Conservation (phyloP, 1,140 invertebrate genomes). For the Ceratosolen fusciceps region DNA sequence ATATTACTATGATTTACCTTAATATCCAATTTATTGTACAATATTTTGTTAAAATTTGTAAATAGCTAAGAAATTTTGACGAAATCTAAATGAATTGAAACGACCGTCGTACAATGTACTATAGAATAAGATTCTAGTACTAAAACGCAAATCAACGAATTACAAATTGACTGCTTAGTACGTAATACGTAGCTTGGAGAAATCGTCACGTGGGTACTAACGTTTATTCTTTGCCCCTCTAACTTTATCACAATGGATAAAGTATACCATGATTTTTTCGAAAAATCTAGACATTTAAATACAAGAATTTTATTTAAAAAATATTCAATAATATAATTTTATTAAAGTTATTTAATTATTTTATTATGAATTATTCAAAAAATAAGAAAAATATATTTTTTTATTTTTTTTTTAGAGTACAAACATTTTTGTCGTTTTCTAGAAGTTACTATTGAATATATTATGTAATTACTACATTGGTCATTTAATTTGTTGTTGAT, state of each 20-base stretch:
- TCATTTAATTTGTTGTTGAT: neutral
- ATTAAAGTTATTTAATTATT: too few relatives aligned
- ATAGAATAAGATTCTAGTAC: neutral
- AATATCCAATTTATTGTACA: neutral
- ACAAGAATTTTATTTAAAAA: neutral
- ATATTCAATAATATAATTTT: too few relatives aligned
- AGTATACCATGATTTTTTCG: neutral
- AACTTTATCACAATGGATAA: neutral
- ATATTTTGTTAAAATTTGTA: neutral
- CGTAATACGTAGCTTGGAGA: neutral
- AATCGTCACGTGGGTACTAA: conserved; percentile 2
- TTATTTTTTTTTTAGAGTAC: too few relatives aligned
- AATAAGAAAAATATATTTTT: too few relatives aligned
- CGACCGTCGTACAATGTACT: neutral
- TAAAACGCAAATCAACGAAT: neutral
- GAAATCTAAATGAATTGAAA: neutral
- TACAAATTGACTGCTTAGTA: neutral
- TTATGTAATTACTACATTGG: neutral
- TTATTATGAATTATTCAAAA: too few relatives aligned
- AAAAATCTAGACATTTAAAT: conserved; percentile 5
- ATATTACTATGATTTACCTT: neutral
- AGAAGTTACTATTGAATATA: neutral
- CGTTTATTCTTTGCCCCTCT: neutral
- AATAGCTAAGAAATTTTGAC: neutral
- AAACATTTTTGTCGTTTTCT: neutral